Evolutionary conservation across 2,888 invertebrate genomes (phyloP).

Genomic region (Scrobipalpa costella): DNA sequence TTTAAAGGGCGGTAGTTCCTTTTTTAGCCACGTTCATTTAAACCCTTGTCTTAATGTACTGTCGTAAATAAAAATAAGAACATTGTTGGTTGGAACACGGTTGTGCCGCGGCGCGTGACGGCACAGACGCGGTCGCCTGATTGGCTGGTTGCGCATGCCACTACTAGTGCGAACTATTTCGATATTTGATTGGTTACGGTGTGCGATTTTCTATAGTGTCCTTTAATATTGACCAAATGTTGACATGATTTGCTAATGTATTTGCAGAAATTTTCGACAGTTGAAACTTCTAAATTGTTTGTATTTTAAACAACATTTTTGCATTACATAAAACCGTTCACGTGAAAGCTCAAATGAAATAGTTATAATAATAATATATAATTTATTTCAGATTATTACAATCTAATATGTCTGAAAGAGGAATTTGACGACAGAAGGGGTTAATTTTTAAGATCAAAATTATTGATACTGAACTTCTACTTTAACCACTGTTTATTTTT

Average conservation of each 20-base stretch:
- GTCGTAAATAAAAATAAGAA: conserved; percentile 20
- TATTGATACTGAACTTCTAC: no score
- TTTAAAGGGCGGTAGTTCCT: no score
- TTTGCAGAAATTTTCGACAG: background rate
- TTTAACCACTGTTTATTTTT: no score
- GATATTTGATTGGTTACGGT: conserved; percentile 17
- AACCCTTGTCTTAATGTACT: background rate
- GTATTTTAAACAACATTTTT: background rate
- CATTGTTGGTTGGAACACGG: conserved; percentile 15
- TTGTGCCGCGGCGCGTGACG: conserved; percentile 17
- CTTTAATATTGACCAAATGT: conserved; percentile 16
- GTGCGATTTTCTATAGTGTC: conserved; percentile 16
- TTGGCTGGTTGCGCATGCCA: conserved; percentile 18
- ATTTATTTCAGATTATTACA: no score
- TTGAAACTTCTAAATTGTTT: background rate
- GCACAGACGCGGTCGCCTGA: conserved; percentile 1
- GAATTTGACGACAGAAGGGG: no score
- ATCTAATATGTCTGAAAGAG: no score
- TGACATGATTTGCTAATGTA: background rate
- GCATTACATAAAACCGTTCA: no score
- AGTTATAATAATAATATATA: no score
- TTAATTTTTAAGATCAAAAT: no score
- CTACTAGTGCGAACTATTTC: conserved; percentile 17
- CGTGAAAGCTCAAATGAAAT: no score
- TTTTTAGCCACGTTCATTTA: no score